These are phyloP conservation scores for Autographa gamma DNA, from an alignment of 2,888 invertebrate genomes.

Conservation along the genomic window DNA sequence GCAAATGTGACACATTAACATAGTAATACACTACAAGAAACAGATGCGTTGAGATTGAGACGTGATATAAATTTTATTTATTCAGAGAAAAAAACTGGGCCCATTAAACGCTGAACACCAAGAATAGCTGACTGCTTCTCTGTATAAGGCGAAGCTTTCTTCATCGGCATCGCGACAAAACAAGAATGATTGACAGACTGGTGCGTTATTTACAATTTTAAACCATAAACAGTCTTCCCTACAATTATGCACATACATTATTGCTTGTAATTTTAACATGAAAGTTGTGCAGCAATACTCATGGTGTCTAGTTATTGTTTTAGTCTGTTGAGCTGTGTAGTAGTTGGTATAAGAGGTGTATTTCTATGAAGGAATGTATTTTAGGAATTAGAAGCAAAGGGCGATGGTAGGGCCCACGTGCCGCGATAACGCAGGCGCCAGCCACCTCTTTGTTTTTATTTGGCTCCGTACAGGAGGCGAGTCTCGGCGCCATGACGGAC, in stretches of 20 bases:
- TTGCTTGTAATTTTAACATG: slow-evolving; percentile 55
- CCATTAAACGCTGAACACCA: slow-evolving; percentile 57
- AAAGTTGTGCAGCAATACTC: slow-evolving; percentile 47
- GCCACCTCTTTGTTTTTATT: slow-evolving; percentile 62
- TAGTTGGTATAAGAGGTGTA: slow-evolving; percentile 50
- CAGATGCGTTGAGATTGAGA: slow-evolving; percentile 49
- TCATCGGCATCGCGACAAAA: slow-evolving; percentile 74
- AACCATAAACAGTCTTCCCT: slow-evolving; percentile 69
- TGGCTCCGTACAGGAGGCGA: slow-evolving; percentile 43
- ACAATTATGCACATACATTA: slow-evolving; percentile 70
- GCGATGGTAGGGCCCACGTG: slow-evolving; percentile 76
- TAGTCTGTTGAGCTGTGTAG: slow-evolving; percentile 38
- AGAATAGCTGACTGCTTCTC: slow-evolving; percentile 60
- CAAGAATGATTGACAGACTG: slow-evolving; percentile 81
- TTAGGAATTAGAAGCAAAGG: slow-evolving; percentile 75
- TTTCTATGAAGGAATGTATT: slow-evolving; percentile 72
- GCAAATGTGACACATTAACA: slow-evolving; percentile 47
- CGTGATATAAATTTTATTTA: slow-evolving; percentile 51
- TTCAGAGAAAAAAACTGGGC: slow-evolving; percentile 60
- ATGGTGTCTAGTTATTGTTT: slow-evolving; percentile 16
- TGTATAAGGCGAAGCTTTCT: slow-evolving; percentile 77
- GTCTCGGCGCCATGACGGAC: slow-evolving; percentile 73
- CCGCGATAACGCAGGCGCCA: slow-evolving; percentile 83
- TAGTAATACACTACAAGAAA: slow-evolving; percentile 48
- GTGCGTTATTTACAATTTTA: slow-evolving; percentile 71